phyloP scores from a whole-genome alignment of 30 jellyfish, hydroid and myxozoan species.

The Sanderia malayensis region DNA sequence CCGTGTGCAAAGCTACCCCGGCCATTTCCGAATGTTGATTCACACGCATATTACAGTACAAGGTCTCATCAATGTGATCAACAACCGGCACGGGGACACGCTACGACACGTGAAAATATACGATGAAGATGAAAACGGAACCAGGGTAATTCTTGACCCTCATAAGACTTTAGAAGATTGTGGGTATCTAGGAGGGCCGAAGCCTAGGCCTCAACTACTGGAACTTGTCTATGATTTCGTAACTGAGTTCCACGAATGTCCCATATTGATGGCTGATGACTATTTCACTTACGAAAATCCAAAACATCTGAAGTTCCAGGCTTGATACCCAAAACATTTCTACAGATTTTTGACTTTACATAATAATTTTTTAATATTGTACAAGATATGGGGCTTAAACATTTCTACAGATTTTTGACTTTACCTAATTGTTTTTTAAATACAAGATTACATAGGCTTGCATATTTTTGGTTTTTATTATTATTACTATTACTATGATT shows the following conservation, averaged over 20 bases:
- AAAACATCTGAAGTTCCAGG: conserved; percentile 2
- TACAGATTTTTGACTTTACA: too few relatives aligned
- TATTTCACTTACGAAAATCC: conserved; percentile 48
- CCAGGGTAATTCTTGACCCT: conserved; percentile 32
- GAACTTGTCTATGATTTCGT: conserved; percentile 49
- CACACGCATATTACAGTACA: conserved; percentile 68
- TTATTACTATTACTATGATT: too few relatives aligned
- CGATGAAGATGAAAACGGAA: conserved; percentile 45
- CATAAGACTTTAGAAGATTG: conserved; percentile 58
- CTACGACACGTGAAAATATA: conserved; percentile 33
- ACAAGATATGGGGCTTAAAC: too few relatives aligned
- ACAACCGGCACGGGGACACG: conserved; percentile 52
- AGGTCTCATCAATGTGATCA: conserved; percentile 48
- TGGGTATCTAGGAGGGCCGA: conserved; percentile 66
- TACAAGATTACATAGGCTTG: too few relatives aligned
- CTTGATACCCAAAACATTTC: too few relatives aligned
- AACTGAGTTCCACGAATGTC: conserved; percentile 67
- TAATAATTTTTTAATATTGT: too few relatives aligned
- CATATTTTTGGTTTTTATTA: too few relatives aligned
- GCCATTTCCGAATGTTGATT: conserved; percentile 54
- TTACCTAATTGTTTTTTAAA: too few relatives aligned
- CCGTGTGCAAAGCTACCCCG: conserved; percentile 52
- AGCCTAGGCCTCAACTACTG: conserved; percentile 46
- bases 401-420: too few relatives aligned
- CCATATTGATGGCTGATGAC: conserved; percentile 50